phyloP scores from a whole-genome alignment of 2,113 vertebrate species.

The Microtus richardsoni region DNA sequence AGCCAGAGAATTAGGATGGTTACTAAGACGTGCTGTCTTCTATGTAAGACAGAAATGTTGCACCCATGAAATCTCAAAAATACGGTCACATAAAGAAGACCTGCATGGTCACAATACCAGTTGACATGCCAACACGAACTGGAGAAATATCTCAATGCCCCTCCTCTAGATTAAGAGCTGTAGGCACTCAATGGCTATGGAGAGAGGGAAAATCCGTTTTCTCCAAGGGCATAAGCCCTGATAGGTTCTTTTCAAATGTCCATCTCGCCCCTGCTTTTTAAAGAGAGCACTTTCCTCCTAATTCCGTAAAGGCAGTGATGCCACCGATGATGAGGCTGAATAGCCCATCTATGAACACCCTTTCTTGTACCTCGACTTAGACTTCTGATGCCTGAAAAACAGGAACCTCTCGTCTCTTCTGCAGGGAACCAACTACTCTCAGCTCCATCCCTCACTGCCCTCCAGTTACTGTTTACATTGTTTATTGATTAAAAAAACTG shows the following conservation, averaged over 20 bases:
- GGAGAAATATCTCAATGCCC: not conserved
- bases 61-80: not conserved
- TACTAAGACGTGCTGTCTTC: not conserved
- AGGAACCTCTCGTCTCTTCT: rapidly evolving
- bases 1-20: not conserved
- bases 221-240: no score
- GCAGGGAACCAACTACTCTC: not conserved
- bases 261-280: not conserved
- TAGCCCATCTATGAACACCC: rapidly evolving
- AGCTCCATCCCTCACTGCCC: rapidly evolving
- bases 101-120: not conserved
- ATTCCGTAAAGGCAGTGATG: not conserved
- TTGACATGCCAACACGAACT: not conserved
- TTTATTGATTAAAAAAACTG: not conserved
- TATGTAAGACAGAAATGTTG: not conserved
- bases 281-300: not conserved
- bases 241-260: not conserved
- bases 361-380: not conserved
- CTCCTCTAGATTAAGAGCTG: not conserved
- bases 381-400: not conserved
- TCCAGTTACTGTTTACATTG: not conserved
- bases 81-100: not conserved
- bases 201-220: not conserved
- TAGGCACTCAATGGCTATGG: not conserved
- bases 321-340: rapidly evolving